These are phyloP conservation scores for Hemicrepidius hirtus DNA, from an alignment of 2,888 invertebrate genomes.

Conservation along the genomic window DNA sequence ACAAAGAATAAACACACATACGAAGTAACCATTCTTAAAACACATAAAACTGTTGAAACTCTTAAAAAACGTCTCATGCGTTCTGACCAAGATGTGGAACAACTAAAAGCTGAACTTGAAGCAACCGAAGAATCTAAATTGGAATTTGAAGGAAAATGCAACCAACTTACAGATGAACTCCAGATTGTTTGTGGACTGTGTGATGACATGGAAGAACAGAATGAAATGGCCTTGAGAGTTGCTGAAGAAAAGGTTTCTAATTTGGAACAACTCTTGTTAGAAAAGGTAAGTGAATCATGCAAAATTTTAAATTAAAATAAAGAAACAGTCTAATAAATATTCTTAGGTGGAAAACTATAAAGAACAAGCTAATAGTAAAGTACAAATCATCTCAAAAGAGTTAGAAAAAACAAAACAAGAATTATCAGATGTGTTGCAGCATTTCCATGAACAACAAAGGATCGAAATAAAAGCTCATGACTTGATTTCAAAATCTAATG, in stretches of 20 bases:
- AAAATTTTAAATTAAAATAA: too few species aligned
- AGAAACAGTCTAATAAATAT: too few species aligned
- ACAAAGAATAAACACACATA: constrained; percentile 75
- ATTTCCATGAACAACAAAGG: constrained; percentile 59
- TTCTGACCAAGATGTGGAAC: constrained; percentile 77
- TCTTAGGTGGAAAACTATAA: constrained; percentile 13
- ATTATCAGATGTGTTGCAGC: constrained; percentile 58
- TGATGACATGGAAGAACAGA: constrained; percentile 67
- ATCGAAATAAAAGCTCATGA: constrained; percentile 55
- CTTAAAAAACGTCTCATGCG: constrained; percentile 75
- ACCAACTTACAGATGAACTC: constrained; percentile 63
- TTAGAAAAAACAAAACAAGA: constrained; percentile 55
- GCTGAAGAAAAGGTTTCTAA: constrained; percentile 62
- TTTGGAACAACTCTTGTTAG: constrained; percentile 61
- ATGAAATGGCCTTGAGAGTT: constrained; percentile 63
- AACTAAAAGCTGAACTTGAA: constrained; percentile 71
- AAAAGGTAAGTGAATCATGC: constrained; percentile 60
- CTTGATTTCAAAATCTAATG: constrained; percentile 54
- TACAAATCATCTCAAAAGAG: constrained; percentile 44
- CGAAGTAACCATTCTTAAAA: constrained; percentile 77
- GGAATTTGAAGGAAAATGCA: constrained; percentile 64
- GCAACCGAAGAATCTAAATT: constrained; percentile 65
- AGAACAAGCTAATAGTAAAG: constrained; percentile 24
- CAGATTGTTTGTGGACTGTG: constrained; percentile 58
- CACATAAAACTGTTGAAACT: constrained; percentile 77